Conservation (phyloP, 1,140 invertebrate species). For the Dendrolimus punctatus region DNA sequence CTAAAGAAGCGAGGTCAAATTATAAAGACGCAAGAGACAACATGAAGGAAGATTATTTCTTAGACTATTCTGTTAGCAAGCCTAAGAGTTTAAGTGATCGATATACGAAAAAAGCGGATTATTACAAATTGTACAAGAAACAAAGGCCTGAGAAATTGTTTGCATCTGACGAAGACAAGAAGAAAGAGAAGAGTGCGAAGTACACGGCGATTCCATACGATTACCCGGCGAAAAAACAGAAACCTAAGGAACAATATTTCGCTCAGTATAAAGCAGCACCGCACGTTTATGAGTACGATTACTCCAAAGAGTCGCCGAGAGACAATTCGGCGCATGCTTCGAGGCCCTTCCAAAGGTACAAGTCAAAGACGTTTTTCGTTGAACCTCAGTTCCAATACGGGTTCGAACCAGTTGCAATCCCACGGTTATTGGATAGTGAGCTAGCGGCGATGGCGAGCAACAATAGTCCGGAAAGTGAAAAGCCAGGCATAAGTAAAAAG, state of each 20-base stretch:
- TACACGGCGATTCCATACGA: constrained; percentile 27
- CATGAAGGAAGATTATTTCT: constrained; percentile 48
- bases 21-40: constrained; percentile 55
- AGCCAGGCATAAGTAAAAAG: constrained; percentile 56
- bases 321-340: constrained; percentile 43
- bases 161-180: constrained; percentile 23
- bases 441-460: constrained; percentile 52
- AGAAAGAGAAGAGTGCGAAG: constrained; percentile 36
- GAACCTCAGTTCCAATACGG: constrained; percentile 67
- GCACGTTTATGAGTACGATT: constrained; percentile 33
- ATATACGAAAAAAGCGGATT: constrained; percentile 43
- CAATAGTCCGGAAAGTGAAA: constrained; percentile 47
- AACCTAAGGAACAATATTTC: constrained; percentile 27
- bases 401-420: constrained; percentile 53
- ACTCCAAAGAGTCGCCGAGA: constrained; percentile 28
- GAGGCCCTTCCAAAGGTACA: constrained; percentile 31
- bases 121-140: constrained; percentile 48
- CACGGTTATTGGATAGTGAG: constrained; percentile 40
- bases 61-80: constrained; percentile 45
- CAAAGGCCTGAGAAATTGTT: constrained; percentile 37
- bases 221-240: constrained; percentile 21
- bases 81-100: constrained; percentile 41
- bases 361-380: constrained; percentile 48
- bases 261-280: constrained; percentile 35
- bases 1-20: constrained; percentile 34